Evolutionary conservation across 1,140 invertebrate species (phyloP), one percentile per base, ranked within the genome.

Genomic region (Chironomus tepperi): DNA sequence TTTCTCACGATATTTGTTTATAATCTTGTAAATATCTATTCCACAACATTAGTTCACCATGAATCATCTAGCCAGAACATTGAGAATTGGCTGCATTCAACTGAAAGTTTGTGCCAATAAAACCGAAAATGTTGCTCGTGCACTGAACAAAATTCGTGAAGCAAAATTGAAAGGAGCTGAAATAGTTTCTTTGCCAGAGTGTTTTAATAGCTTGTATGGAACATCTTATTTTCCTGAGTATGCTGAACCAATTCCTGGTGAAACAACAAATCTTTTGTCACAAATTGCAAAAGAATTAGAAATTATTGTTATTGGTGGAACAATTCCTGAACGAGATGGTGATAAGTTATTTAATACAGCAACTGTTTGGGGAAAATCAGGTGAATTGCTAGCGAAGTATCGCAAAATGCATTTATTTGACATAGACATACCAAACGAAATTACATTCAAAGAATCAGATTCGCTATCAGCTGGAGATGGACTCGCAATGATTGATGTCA

Each of bases 401-500:
- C 85, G 91, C 76, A 94, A 94, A 91, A 86, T 97, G 79, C 97
- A 98, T 84, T 86, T 98, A 42, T 98, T 98, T 83, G 96, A 98
- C 83, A 97, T 98, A 80, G 92, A 98, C 79, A 91, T 98, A 74
- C 94, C 94, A 73, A 93, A 90, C 21, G 93, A 94, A 82, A 94
- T 98, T 47, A 90, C 88, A n/a, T 97, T 98, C 79, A 91, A 94
- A 80, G 96, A 98, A 81, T 97, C 95, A 0, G 91, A 96, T 77
- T 89, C 89, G 0, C 80, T 98, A 0, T 87, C 85, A 74, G 83
- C 92, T 1, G 97, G 96, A 3, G 86, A 92, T 79, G 80, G 87
- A 0, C 84, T 97, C 16, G 91, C 89, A 0, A 91, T 84, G 0
- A 93, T 98, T 79, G 84, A 92, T 19, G 88, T 90, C 10, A 85